Conservation (phyloP, 1,140 invertebrate species). For the Tetranychus urticae region DNA sequence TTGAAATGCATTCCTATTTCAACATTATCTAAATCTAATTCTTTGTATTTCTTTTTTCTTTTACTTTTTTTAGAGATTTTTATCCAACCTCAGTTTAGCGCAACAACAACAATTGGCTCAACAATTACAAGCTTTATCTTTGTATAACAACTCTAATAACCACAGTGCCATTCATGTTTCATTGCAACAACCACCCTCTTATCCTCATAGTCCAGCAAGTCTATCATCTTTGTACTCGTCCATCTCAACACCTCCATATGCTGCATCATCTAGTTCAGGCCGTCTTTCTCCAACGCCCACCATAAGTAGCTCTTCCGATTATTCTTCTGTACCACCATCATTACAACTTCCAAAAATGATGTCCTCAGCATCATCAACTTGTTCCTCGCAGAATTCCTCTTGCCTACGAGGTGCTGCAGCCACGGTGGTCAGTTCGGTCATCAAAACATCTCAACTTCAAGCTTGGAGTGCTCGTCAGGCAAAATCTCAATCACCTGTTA, state of each 20-base stretch:
- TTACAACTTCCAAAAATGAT: constrained; percentile 42
- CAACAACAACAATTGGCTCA: constrained; percentile 53
- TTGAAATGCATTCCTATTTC: neutral
- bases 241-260: constrained; percentile 40
- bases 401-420: constrained; percentile 2
- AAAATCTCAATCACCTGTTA: constrained; percentile 36
- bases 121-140: constrained; percentile 54
- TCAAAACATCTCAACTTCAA: constrained; percentile 14
- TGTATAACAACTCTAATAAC: constrained; percentile 32
- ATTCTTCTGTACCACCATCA: constrained; percentile 28
- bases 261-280: constrained; percentile 29
- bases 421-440: constrained; percentile 2
- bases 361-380: constrained; percentile 9
- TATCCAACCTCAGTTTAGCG: neutral
- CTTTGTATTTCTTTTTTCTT: neutral
- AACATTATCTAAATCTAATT: neutral
- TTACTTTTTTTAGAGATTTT: neutral
- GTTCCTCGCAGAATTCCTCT: constrained; percentile 4
- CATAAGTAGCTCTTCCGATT: constrained; percentile 35
- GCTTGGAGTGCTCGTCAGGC: constrained; percentile 35
- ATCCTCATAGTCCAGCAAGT: constrained; percentile 15
- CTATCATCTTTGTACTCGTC: constrained; percentile 10
- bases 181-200: constrained; percentile 27
- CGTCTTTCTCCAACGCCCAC: constrained; percentile 14
- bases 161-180: constrained; percentile 32